Evolutionary conservation across 2,113 vertebrate genomes (phyloP).

Genomic region (Cyprinodon brontotheroides): DNA sequence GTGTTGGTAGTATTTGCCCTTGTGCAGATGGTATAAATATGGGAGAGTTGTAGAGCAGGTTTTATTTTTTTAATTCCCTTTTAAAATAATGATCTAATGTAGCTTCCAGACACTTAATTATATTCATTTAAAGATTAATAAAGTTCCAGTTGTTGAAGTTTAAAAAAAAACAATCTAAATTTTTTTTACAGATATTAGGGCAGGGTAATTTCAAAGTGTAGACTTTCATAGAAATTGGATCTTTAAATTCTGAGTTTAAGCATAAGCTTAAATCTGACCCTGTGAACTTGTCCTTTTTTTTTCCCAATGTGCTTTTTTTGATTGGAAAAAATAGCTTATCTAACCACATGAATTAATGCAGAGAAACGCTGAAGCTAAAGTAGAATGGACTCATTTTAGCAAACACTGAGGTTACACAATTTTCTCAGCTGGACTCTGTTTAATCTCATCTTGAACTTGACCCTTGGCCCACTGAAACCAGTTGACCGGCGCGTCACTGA

Average conservation of each 20-base stretch:
- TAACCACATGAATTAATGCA: not conserved
- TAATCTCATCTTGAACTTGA: conserved; percentile 50
- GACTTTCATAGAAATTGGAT: not conserved
- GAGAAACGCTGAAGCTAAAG: conserved; percentile 25
- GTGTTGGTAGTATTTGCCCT: not conserved
- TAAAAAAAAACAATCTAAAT: not conserved
- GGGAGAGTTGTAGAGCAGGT: not conserved
- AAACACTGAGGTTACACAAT: conserved; percentile 47
- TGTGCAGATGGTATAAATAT: not conserved
- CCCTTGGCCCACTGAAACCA: conserved; percentile 9
- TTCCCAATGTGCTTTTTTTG: no score
- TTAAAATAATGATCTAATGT: not conserved
- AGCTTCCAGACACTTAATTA: not conserved
- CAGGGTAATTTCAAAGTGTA: not conserved
- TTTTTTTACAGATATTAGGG: not conserved
- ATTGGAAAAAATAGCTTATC: not conserved
- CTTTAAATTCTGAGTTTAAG: not conserved
- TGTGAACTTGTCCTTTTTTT: not conserved
- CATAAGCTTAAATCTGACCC: not conserved
- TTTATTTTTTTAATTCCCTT: not conserved
- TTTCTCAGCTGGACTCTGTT: conserved; percentile 34
- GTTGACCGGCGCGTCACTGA: conserved; percentile 1
- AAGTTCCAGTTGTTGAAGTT: not conserved
- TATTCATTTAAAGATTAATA: not conserved
- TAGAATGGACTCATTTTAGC: conserved; percentile 30